phyloP scores from a whole-genome alignment of 2,888 invertebrate genomes.

The Spisula solida region DNA sequence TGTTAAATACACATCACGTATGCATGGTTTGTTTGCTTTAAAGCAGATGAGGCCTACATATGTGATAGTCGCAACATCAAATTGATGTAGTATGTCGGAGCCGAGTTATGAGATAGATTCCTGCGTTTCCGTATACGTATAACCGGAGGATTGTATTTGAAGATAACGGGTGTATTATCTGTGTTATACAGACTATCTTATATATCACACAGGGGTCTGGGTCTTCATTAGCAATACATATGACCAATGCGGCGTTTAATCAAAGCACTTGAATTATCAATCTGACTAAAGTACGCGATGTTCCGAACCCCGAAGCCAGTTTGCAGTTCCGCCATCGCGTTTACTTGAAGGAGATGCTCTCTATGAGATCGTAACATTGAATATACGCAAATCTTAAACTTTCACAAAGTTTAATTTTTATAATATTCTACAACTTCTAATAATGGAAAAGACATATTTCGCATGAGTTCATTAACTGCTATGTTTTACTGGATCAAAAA shows the following conservation, averaged over 20 bases:
- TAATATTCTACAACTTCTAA: too few species aligned
- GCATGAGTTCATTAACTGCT: too few species aligned
- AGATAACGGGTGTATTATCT: slow-evolving; percentile 32
- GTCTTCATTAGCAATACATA: neutral
- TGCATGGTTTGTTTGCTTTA: neutral
- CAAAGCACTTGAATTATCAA: too few species aligned
- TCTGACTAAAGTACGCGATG: too few species aligned
- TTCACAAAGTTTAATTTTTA: too few species aligned
- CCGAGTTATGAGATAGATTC: slow-evolving; percentile 29
- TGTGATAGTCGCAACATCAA: neutral
- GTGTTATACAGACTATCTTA: neutral
- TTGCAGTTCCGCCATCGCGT: too few species aligned
- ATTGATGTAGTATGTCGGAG: neutral
- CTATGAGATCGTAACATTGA: too few species aligned
- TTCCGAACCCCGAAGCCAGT: too few species aligned
- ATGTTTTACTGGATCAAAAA: too few species aligned
- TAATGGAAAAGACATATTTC: too few species aligned
- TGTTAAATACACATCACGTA: neutral
- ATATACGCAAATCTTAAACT: too few species aligned
- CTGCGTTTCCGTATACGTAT: slow-evolving; percentile 32
- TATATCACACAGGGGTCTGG: slow-evolving; percentile 18
- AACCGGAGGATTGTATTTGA: neutral
- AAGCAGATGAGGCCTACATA: neutral
- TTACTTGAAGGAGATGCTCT: too few species aligned
- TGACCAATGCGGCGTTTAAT: neutral